Evolutionary conservation across 2,888 invertebrate genomes (phyloP), one percentile per base, ranked within the genome.

Genomic region (Chrysolina haemoptera): DNA sequence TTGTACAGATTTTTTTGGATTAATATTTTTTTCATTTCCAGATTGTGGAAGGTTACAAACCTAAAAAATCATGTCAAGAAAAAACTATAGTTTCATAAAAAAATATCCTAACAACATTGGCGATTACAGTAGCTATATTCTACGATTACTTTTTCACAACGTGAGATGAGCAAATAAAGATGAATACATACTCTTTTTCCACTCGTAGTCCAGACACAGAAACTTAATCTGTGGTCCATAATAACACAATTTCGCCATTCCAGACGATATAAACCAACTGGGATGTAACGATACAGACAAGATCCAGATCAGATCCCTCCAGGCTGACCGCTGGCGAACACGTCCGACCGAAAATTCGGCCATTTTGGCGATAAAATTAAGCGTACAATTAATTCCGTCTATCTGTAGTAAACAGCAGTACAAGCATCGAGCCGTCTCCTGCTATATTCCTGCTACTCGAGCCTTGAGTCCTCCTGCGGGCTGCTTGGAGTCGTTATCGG

Each of bases 341-440:
- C 75, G 75, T 69, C 72, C 76, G 71, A 75, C 71, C 62, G 63
- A 68, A 74, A 70, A 76, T 75, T 68, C 75, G 72, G 78, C 79
- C 77, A 77, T 78, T 79, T 80, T 79, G 82, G 78, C 80, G 79
- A 82, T 82, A 82, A 82, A 82, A 82, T 83, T 83, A 83, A 82
- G 82, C 81, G 80, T 79, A 80, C 82, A 83, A 83, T 83, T 83
- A 82, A 81, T 80, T 77, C 79, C 74, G 75, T 72, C 80, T 81
- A 80, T 81, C 82, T 81, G 78, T 73, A 79, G 80, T 79, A 80
- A 82, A 82, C 80, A 81, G 67, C 14, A 48, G 46, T 22, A 65
- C n/a, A n/a, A 27, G 27, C 10, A 40, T 50, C 67, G 20, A 48
- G 35, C 40, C 35, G 12, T 67, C 77, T 73, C 78, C 75, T 12